These are phyloP conservation scores for Meriones psammophilus DNA, from an alignment of 2,797 vertebrate genomes.

Conservation along the genomic window DNA sequence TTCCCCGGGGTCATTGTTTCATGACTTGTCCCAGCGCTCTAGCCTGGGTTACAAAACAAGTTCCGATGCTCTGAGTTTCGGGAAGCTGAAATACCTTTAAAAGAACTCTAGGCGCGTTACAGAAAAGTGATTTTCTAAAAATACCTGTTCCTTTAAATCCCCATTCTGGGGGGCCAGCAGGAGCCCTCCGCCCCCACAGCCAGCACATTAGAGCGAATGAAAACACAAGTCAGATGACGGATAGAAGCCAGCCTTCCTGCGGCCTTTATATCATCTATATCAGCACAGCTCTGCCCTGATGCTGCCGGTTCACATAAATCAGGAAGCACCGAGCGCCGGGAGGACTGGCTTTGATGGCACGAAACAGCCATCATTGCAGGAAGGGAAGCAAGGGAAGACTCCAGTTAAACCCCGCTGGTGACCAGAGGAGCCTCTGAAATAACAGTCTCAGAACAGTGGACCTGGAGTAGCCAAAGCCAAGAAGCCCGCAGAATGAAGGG, in stretches of 20 bases:
- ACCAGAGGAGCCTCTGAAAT: constrained; percentile 36
- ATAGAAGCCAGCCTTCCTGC: constrained; percentile 45
- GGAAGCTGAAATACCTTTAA: constrained; percentile 40
- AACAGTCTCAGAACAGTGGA: constrained; percentile 23
- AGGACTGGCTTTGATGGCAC: constrained; percentile 56
- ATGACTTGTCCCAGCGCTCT: neutral
- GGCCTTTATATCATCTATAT: neutral
- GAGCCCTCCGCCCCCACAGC: neutral
- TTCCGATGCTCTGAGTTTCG: constrained; percentile 8
- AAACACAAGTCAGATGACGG: constrained; percentile 53
- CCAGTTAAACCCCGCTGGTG: neutral
- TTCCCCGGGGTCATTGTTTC: neutral
- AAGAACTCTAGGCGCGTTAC: constrained; percentile 42
- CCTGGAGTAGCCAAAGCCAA: neutral
- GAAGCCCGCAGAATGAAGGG: neutral
- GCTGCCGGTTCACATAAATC: constrained; percentile 23
- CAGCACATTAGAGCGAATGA: constrained; percentile 67
- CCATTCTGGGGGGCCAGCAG: constrained; percentile 4
- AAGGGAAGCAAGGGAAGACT: constrained; percentile 35
- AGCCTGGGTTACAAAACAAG: constrained; percentile 30
- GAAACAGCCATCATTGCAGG: constrained; percentile 15
- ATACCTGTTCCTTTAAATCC: constrained; percentile 65
- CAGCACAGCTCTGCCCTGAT: constrained; percentile 29
- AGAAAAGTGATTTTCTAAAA: constrained; percentile 69
- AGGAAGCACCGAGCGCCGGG: constrained; percentile 19